Evolutionary conservation across 1,140 invertebrate genomes (phyloP).

Genomic region (Druon quercuslanigerum): DNA sequence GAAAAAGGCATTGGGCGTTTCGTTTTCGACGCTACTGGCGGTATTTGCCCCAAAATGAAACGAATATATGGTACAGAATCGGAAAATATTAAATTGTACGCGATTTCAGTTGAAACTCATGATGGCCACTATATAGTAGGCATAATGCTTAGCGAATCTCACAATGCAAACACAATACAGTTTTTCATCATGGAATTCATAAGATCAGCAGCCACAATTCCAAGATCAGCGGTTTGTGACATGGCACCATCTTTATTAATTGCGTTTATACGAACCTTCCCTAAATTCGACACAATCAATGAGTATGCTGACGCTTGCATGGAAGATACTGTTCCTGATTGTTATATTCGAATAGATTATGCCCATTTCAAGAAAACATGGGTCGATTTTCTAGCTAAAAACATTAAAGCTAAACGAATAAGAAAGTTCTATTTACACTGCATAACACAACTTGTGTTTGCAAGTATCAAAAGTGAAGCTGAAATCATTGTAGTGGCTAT

Average conservation of each 20-base stretch:
- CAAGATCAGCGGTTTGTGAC: not conserved
- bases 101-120: not conserved
- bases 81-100: not conserved
- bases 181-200: not conserved
- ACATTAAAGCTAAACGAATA: too few species aligned
- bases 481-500: too few species aligned
- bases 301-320: too few species aligned
- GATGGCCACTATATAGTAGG: not conserved
- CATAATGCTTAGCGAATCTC: not conserved
- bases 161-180: not conserved
- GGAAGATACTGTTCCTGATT: too few species aligned
- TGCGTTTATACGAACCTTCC: not conserved
- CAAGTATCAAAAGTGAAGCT: too few species aligned
- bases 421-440: too few species aligned
- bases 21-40: too few species aligned
- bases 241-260: not conserved
- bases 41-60: not conserved
- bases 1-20: too few species aligned
- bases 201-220: not conserved
- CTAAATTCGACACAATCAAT: too few species aligned
- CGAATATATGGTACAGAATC: not conserved
- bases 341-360: not conserved
- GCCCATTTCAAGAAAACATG: not conserved
- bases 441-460: too few species aligned
- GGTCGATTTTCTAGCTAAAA: slow-evolving; percentile 4